Evolutionary conservation across 1,140 invertebrate genomes (phyloP), one percentile per base, ranked within the genome.

Genomic region (Spodoptera frugiperda): DNA sequence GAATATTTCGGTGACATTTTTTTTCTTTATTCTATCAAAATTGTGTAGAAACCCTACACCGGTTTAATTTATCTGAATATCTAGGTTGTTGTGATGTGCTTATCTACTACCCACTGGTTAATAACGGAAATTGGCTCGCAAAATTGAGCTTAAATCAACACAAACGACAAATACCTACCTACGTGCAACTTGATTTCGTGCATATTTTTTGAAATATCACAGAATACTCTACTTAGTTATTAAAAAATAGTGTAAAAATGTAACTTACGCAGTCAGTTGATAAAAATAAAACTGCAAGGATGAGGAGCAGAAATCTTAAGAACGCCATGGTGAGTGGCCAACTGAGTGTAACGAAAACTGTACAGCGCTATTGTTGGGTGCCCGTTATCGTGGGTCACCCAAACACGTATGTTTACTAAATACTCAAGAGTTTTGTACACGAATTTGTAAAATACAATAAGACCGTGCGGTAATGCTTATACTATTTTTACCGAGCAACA

Each of bases 221-320:
- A 3, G 25, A 30, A 30, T 30, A 30, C 5, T 30, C 5, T 30
- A 3, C 2, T 30, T 0, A 39, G 6, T 53, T 10, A 53, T 15
- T 19, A 19, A 17, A 17, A 53, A 53, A 17, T 17, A 19, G 17
- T 53, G 5, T 14, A 10, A 19, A 55, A 25, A 33, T 33, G 9
- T 2, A 33, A 77, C 75, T 77, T 70, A 77, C 75, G 59, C 54
- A 46, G 48, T 33, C 12, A 21, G 19, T 70, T 33, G 75, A 21
- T 44, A 77, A 49, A 33, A 25, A 70, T 49, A 70, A 49, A 61
- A 71, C 12, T 3, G 70, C 19, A 61, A 77, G 19, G 6, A 51
- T 21, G 19, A 57, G 12, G 12, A 77, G 51, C 14, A 70, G 10
- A 59, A 54, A 19, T 61, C 53, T 70, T 9, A 19, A 30, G 2